These are phyloP conservation scores for Entelurus aequoreus DNA, from an alignment of 2,113 vertebrate species.

Conservation along the genomic window DNA sequence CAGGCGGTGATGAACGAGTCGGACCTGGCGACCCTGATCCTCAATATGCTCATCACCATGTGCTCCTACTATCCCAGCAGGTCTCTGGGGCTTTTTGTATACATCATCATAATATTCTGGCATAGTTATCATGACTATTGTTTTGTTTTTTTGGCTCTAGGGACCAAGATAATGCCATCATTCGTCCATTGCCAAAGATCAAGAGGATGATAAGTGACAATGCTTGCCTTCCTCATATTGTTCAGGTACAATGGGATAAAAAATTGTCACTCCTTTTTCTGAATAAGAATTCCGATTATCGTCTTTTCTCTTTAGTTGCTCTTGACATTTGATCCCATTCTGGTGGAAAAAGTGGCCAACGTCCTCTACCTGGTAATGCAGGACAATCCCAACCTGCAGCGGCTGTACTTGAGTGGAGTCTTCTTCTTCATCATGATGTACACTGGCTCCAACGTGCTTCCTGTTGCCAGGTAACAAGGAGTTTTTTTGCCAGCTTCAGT, in stretches of 20 bases:
- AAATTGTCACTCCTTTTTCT: no score
- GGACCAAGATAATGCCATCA: constrained; percentile 96
- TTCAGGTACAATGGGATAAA: constrained; percentile 76
- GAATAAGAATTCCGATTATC: no score
- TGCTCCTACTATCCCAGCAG: constrained; percentile 98
- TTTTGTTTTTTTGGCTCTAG: constrained; percentile 61
- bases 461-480: constrained; percentile 83
- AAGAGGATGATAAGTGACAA: constrained; percentile 91
- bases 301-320: constrained; percentile 73
- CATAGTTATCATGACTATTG: neutral
- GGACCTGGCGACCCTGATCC: constrained; percentile 90
- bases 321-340: constrained; percentile 97
- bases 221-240: constrained; percentile 93
- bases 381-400: constrained; percentile 96
- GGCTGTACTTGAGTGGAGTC: constrained; percentile 91
- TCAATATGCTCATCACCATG: constrained; percentile 98
- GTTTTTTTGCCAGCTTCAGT: neutral
- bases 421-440: constrained; percentile 99
- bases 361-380: constrained; percentile 89
- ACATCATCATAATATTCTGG: neutral
- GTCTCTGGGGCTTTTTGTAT: constrained; percentile 32
- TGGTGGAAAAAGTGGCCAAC: constrained; percentile 96
- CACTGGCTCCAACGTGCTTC: constrained; percentile 97
- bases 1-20: constrained; percentile 96
- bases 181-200: constrained; percentile 91